Evolutionary conservation across 2,113 vertebrate genomes (phyloP).

Genomic region (Sylvietta virens): DNA sequence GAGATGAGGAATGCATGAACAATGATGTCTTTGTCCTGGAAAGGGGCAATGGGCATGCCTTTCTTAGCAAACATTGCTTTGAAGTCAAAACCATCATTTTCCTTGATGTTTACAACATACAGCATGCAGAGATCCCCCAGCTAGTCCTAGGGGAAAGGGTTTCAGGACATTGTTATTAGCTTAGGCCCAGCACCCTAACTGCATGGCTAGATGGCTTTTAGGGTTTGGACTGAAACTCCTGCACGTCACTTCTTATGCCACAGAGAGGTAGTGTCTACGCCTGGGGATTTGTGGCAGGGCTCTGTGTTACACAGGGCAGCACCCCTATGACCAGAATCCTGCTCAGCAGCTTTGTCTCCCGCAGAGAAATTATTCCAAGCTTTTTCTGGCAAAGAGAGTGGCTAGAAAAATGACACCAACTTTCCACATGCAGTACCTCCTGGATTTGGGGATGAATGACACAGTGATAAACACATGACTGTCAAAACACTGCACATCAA

Average conservation of each 20-base stretch:
- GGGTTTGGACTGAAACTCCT: not conserved
- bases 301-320: not conserved
- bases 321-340: not conserved
- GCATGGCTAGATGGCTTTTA: not conserved
- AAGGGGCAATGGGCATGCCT: not conserved
- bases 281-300: not conserved
- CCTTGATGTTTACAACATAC: fast-evolving
- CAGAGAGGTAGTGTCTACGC: not conserved
- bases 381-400: not conserved
- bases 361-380: not conserved
- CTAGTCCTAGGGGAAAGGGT: not conserved
- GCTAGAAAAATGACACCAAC: not conserved
- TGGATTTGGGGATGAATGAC: not conserved
- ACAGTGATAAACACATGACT: not conserved
- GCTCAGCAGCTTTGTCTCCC: not conserved
- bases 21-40: not conserved
- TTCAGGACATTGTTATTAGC: not conserved
- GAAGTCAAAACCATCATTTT: not conserved
- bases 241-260: fast-evolving
- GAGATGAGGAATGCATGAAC: not conserved
- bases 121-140: not conserved
- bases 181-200: not conserved
- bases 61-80: not conserved
- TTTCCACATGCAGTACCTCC: not conserved
- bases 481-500: not conserved